These are phyloP conservation scores for Oreochromis mossambicus DNA, from an alignment of 2,797 vertebrate species.

Conservation along the genomic window DNA sequence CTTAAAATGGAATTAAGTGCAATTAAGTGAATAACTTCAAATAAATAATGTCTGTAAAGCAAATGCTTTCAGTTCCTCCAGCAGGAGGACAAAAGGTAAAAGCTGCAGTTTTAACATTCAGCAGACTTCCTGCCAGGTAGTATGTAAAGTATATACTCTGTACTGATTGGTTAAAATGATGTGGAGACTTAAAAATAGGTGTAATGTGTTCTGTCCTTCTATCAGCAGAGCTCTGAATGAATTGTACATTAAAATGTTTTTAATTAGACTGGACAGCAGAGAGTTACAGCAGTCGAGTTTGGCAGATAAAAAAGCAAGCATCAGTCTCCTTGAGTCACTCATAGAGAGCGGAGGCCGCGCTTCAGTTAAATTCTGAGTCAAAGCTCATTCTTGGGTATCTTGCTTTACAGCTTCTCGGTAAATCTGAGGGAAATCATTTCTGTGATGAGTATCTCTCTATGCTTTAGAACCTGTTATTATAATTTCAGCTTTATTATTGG, in stretches of 20 bases:
- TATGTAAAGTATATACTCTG: background rate
- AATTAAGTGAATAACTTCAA: background rate
- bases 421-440: background rate
- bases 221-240: background rate
- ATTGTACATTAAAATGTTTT: background rate
- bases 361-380: background rate
- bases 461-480: background rate
- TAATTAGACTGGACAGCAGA: background rate
- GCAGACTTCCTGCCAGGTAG: background rate
- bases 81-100: background rate
- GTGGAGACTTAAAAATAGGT: background rate
- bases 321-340: background rate
- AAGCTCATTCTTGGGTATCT: background rate
- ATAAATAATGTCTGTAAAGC: background rate
- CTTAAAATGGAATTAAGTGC: background rate
- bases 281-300: background rate
- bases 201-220: background rate
- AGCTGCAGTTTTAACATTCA: background rate
- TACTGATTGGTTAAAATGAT: background rate
- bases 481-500: background rate
- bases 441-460: accelerated
- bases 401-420: background rate
- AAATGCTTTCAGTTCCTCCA: background rate
- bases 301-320: background rate
- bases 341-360: background rate